A percentile compares a stretch with the other conserved stretches of the same genome.
These are phyloP conservation scores for Crematogaster levior DNA, from an alignment of 2,888 invertebrate genomes.

Conservation along the genomic window DNA sequence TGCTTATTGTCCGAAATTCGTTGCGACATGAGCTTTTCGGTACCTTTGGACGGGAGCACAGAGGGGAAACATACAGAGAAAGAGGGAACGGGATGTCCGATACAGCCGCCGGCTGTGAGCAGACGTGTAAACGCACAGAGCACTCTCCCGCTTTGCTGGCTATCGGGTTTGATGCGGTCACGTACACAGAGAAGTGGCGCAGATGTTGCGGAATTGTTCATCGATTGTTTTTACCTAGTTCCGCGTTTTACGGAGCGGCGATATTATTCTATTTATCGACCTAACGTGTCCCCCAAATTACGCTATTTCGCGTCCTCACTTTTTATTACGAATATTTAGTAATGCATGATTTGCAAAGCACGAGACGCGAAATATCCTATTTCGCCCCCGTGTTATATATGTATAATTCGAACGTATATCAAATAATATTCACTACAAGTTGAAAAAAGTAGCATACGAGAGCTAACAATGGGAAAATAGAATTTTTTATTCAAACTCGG, in stretches of 20 bases:
- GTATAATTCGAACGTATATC: not conserved
- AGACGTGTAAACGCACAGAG: slow-evolving; percentile 47
- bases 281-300: slow-evolving; percentile 28
- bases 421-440: slow-evolving; percentile 17
- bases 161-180: slow-evolving; percentile 53
- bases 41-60: slow-evolving; percentile 26
- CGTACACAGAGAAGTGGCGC: slow-evolving; percentile 55
- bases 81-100: slow-evolving; percentile 20
- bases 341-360: not conserved
- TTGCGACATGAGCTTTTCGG: slow-evolving; percentile 39
- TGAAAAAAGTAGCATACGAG: not conserved
- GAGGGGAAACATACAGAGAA: not conserved
- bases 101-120: slow-evolving; percentile 42
- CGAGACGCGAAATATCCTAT: not conserved
- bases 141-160: slow-evolving; percentile 42
- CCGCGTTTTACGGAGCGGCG: slow-evolving; percentile 33
- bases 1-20: slow-evolving; percentile 64
- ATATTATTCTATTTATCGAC: slow-evolving; percentile 55
- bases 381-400: not conserved
- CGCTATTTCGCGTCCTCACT: not conserved
- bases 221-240: slow-evolving; percentile 54
- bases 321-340: slow-evolving; percentile 37
- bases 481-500: not conserved
- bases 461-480: slow-evolving; percentile 19
- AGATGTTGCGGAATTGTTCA: slow-evolving; percentile 56